These are phyloP conservation scores for Notoglanidium macrostoma DNA, from an alignment of 2,797 vertebrate species.

Conservation along the genomic window DNA sequence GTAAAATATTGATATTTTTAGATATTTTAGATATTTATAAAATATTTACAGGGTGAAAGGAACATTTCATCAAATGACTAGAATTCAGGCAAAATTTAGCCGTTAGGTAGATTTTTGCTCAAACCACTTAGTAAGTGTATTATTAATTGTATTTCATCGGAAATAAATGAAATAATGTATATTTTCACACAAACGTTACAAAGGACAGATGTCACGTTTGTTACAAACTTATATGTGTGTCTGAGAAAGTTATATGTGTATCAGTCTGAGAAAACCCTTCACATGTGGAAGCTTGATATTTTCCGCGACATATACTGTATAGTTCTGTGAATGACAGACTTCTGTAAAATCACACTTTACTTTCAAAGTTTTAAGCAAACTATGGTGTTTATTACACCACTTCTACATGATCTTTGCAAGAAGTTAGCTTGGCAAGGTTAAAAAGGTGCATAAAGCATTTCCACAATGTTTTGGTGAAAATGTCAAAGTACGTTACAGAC, in stretches of 20 bases:
- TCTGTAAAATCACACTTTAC: neutral
- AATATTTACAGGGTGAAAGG: neutral
- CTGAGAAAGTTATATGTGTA: neutral
- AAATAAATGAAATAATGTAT: neutral
- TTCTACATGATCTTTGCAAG: neutral
- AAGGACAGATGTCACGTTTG: neutral
- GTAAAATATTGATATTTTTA: no score
- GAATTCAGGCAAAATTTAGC: neutral
- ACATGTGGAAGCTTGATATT: neutral
- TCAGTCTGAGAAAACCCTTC: neutral
- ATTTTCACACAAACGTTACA: no score
- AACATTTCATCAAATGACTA: neutral
- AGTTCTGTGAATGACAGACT: neutral
- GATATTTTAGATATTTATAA: no score
- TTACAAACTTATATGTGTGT: neutral
- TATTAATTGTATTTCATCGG: neutral
- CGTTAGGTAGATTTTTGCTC: neutral
- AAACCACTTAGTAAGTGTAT: neutral
- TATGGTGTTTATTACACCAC: neutral
- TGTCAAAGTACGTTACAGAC: neutral
- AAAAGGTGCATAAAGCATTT: neutral
- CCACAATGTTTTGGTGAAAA: neutral
- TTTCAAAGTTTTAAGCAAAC: neutral
- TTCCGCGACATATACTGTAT: neutral
- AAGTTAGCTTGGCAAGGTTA: neutral